Percentiles rank a stretch among this genome's conserved stretches.
Evolutionary conservation across 2,888 invertebrate genomes (phyloP).

Genomic region (Drosophila anomelani): DNA sequence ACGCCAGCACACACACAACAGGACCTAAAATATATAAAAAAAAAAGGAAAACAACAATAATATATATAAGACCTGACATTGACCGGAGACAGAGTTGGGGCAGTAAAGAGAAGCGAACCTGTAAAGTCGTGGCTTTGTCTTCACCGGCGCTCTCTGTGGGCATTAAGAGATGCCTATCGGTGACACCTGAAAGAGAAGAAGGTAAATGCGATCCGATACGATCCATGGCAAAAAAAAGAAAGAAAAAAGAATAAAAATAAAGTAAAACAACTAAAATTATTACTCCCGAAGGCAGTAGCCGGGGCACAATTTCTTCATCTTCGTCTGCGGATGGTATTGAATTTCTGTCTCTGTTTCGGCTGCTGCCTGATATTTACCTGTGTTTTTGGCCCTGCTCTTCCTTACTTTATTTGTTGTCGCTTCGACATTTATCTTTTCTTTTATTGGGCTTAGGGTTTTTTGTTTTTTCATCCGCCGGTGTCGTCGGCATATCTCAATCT

Average conservation of each 20-base stretch:
- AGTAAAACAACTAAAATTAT: slow-evolving; percentile 57
- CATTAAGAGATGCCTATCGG: slow-evolving; percentile 83
- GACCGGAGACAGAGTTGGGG: slow-evolving; percentile 38
- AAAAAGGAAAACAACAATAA: slow-evolving; percentile 3
- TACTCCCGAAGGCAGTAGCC: slow-evolving; percentile 53
- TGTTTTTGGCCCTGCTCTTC: slow-evolving; percentile 37
- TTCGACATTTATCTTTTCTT: slow-evolving; percentile 75
- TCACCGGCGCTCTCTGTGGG: slow-evolving; percentile 61
- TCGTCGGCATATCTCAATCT: slow-evolving; percentile 70
- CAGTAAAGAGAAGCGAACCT: slow-evolving; percentile 33
- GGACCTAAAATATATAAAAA: neutral
- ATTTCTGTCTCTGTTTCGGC: slow-evolving; percentile 68
- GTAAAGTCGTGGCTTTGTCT: slow-evolving; percentile 68
- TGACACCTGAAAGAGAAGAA: slow-evolving; percentile 83
- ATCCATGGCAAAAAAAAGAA: slow-evolving; percentile 68
- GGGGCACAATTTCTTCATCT: slow-evolving; percentile 69
- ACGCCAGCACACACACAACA: slow-evolving; percentile 53
- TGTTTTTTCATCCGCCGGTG: slow-evolving; percentile 32
- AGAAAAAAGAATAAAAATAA: slow-evolving; percentile 11
- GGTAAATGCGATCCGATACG: slow-evolving; percentile 83
- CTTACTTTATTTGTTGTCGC: slow-evolving; percentile 46
- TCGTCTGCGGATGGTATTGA: slow-evolving; percentile 62
- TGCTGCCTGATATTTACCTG: slow-evolving; percentile 73
- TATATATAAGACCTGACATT: slow-evolving; percentile 24
- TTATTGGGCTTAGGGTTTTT: slow-evolving; percentile 71